Base-by-base conservation (phyloP, 2,113 vertebrate species). In the Mormoops blainvillei region DNA sequence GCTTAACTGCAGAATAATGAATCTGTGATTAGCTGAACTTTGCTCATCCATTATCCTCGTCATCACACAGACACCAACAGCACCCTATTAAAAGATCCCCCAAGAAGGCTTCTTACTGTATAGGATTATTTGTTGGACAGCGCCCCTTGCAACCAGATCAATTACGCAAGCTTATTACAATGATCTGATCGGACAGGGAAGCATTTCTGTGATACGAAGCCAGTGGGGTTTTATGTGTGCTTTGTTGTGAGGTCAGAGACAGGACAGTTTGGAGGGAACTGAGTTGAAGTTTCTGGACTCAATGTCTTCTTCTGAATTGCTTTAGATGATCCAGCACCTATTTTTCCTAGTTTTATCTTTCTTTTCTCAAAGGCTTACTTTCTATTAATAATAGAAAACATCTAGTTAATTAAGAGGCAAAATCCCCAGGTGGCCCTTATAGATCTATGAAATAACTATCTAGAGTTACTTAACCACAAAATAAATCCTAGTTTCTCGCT, bases 81-180 rank as follows among this genome's bases (percentile, higher is more conserved):
- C 68, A 82, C 73, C 65, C 88, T 41, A 58, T 22, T 41, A 90
- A 45, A 70, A 4, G 8, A 73, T 56, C 54, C 65, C 65, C 70
- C 3, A 3, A 81, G 87, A 89, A 94, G 86, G 43, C 73, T 74
- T 80, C 74, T 82, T 36, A 95, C n/a, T 77, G 68, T 38, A 89
- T 20, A 67, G 22, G 76, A 80, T 94, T 80, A 92, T 82, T 89
- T 86, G 82, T 52, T 94, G 63, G 92, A 92, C 94, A 95, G 85
- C 31, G 4, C 26, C 85, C 76, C 52, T 77, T 33, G 48, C 43
- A 87, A 90, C n/a, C 74, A 94, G 88, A 95, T 89, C 91, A 74
- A 92, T 74, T 94, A 92, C 67, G 26, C 31, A 52, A 58, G 70
- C 7, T 36, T 50, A 86, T 63, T 91, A 65, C 36, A 88, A 92